phyloP scores from a whole-genome alignment of 2,888 invertebrate species.

The Gisinianus flammeolus region DNA sequence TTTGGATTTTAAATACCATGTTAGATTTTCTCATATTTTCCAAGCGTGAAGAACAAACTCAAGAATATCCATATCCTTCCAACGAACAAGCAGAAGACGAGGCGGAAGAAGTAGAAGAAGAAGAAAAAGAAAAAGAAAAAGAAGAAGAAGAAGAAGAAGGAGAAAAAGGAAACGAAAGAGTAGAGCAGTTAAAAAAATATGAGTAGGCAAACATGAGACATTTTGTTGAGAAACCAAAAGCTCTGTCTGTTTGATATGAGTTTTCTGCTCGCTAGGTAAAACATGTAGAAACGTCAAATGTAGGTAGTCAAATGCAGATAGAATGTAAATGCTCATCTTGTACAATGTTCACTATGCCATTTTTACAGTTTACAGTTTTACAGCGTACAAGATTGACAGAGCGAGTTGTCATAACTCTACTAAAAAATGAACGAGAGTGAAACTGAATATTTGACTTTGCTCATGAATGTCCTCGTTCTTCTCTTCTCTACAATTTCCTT shows the following conservation, averaged over 20 bases:
- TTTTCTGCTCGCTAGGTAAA: too few relatives aligned
- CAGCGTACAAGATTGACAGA: constrained; percentile 21
- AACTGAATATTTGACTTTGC: constrained; percentile 26
- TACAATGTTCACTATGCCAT: background rate
- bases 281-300: too few relatives aligned
- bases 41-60: background rate
- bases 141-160: background rate
- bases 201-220: constrained; percentile 20
- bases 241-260: background rate
- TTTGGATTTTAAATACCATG: too few relatives aligned
- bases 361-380: background rate
- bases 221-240: constrained; percentile 16
- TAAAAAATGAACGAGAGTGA: constrained; percentile 13
- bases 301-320: too few relatives aligned
- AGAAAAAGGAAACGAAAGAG: background rate
- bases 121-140: background rate
- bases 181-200: constrained; percentile 4
- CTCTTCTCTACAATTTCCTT: too few relatives aligned
- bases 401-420: constrained; percentile 24
- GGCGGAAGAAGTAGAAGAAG: too few relatives aligned
- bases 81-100: too few relatives aligned
- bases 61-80: too few relatives aligned
- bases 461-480: background rate
- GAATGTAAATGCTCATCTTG: too few relatives aligned
- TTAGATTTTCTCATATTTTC: constrained; percentile 5